Evolutionary conservation across 2,113 vertebrate genomes (phyloP).

Genomic region (Strix aluco): DNA sequence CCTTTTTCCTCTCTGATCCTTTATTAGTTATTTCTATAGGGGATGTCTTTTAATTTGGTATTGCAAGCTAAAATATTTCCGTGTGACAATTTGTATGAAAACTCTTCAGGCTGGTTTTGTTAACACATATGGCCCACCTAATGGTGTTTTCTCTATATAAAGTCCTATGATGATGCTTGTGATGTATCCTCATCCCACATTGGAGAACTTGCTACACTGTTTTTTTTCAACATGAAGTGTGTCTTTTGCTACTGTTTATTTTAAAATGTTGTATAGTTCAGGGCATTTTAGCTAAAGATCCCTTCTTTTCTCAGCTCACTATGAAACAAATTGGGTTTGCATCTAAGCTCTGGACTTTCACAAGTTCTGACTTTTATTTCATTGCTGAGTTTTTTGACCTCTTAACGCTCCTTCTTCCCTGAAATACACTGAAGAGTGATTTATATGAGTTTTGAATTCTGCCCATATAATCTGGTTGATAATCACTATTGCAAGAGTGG

Average conservation of each 20-base stretch:
- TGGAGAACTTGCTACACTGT: background rate
- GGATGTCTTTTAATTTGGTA: background rate
- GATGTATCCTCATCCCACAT: background rate
- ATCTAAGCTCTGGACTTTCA: background rate
- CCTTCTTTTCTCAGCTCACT: background rate
- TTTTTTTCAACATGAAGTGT: slow-evolving; percentile 3
- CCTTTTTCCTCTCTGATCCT: background rate
- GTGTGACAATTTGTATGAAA: background rate
- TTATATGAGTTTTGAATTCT: background rate
- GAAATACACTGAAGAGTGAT: background rate
- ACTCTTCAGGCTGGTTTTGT: background rate
- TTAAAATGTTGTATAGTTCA: background rate
- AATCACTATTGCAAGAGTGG: background rate
- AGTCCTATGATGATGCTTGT: background rate
- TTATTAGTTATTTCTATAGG: background rate
- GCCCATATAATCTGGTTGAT: background rate
- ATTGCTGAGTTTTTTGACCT: background rate
- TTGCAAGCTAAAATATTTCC: slow-evolving; percentile 10
- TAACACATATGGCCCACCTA: background rate
- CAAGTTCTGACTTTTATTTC: background rate
- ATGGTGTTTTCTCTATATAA: background rate
- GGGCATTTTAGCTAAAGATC: background rate
- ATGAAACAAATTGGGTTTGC: background rate
- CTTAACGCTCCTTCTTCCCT: background rate
- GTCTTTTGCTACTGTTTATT: background rate